Conservation (phyloP, 2,888 invertebrate genomes). For the Acronicta aceris region DNA sequence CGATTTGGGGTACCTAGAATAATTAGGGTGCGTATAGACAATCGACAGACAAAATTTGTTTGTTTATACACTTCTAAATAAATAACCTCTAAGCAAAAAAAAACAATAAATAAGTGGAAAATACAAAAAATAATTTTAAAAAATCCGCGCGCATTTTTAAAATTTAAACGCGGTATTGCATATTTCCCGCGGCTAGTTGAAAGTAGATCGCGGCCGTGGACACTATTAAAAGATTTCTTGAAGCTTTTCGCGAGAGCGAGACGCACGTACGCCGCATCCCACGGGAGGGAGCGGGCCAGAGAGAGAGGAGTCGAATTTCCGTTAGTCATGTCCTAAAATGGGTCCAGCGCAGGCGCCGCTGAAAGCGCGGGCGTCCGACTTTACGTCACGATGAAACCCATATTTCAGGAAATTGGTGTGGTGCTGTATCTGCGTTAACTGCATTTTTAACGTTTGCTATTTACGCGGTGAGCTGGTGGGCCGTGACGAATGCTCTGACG, state of each 20-base stretch:
- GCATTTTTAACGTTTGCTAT: conserved; percentile 71
- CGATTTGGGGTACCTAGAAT: conserved; percentile 5
- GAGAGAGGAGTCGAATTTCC: conserved; percentile 91
- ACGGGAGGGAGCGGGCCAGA: conserved; percentile 86
- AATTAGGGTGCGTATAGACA: conserved; percentile 14
- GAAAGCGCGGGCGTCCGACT: conserved; percentile 88
- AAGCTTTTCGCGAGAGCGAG: conserved; percentile 88
- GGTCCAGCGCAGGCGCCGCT: conserved; percentile 90
- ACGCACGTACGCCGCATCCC: conserved; percentile 77
- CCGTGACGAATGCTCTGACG: conserved; percentile 82
- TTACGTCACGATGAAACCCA: conserved; percentile 87
- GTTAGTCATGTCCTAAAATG: conserved; percentile 93
- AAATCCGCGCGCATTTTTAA: conserved; percentile 69
- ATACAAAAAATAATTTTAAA: conserved; percentile 25
- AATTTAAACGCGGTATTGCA: conserved; percentile 72
- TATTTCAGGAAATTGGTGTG: conserved; percentile 86
- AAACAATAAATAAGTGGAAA: conserved; percentile 23
- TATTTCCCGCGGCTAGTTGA: conserved; percentile 87
- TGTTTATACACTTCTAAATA: conserved; percentile 5
- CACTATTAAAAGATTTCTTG: conserved; percentile 90
- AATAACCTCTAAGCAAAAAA: conserved; percentile 27
- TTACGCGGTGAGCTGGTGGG: conserved; percentile 67
- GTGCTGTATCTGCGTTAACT: conserved; percentile 74
- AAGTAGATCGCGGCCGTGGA: conserved; percentile 90
- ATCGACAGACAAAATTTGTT: conserved; percentile 14